Evolutionary conservation across 2,113 vertebrate genomes (phyloP).

Genomic region (Chlamydotis undulata): DNA sequence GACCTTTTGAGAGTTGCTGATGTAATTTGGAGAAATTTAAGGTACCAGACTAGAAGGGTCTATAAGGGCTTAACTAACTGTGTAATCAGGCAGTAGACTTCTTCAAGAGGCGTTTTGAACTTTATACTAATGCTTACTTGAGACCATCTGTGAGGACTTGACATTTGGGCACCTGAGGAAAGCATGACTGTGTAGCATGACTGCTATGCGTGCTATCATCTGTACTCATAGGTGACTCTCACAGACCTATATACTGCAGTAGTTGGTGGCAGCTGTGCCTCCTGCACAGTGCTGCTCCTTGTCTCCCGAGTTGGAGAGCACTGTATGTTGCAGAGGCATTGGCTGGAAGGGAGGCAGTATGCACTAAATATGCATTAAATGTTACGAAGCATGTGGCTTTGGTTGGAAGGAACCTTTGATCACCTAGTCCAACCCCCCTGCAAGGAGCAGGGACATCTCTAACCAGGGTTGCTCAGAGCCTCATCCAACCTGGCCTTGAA

Average conservation of each 20-base stretch:
- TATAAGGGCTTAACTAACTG: background rate
- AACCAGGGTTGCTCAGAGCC: too few species aligned
- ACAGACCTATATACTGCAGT: fast-evolving
- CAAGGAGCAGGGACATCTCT: too few species aligned
- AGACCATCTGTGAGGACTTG: background rate
- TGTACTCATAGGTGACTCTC: fast-evolving
- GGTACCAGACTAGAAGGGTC: background rate
- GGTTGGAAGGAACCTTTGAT: too few species aligned
- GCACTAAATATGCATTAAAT: fast-evolving
- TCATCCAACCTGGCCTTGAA: too few species aligned
- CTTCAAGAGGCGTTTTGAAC: background rate
- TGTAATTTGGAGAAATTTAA: background rate
- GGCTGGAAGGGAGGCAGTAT: background rate
- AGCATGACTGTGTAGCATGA: background rate
- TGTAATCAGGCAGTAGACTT: background rate
- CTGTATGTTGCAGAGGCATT: background rate
- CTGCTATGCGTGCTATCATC: fast-evolving
- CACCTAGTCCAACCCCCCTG: too few species aligned
- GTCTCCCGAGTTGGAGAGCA: background rate
- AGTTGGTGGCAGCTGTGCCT: background rate
- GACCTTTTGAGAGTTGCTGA: background rate
- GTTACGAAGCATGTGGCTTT: background rate
- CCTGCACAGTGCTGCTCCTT: background rate
- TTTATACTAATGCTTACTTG: background rate
- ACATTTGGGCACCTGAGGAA: fast-evolving